These are phyloP conservation scores for Orthosia incerta DNA, from an alignment of 2,888 invertebrate species.

Conservation along the genomic window DNA sequence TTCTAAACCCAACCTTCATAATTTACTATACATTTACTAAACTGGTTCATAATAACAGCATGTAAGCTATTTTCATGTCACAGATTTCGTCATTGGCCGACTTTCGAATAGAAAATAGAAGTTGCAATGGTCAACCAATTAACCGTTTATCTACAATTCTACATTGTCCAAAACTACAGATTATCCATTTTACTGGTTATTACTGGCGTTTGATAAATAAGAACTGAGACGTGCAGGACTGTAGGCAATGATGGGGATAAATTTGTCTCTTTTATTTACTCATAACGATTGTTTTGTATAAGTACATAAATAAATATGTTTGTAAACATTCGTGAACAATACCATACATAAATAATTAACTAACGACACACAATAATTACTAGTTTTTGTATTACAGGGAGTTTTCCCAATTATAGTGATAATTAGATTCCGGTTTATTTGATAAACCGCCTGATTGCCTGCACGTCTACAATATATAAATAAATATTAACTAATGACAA, in stretches of 20 bases:
- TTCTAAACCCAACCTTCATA: background rate
- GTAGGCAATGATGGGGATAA: background rate
- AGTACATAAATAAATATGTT: too few relatives aligned
- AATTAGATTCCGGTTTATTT: too few relatives aligned
- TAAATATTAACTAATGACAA: too few relatives aligned
- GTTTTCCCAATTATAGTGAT: too few relatives aligned
- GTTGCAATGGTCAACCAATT: background rate
- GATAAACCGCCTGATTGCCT: too few relatives aligned
- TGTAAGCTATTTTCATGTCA: background rate
- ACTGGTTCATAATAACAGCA: background rate
- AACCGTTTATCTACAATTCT: background rate
- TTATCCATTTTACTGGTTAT: too few relatives aligned
- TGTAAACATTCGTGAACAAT: too few relatives aligned
- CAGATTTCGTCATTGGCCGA: conserved; percentile 5
- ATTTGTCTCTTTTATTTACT: background rate
- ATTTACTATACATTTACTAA: background rate
- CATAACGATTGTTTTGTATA: background rate
- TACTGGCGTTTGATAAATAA: background rate
- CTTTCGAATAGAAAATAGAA: conserved; percentile 13
- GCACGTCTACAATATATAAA: too few relatives aligned
- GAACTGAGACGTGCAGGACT: background rate
- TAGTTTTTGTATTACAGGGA: too few relatives aligned
- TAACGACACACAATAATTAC: too few relatives aligned
- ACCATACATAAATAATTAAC: too few relatives aligned
- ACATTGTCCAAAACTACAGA: conserved; percentile 11